These are phyloP conservation scores for Eurois occulta DNA, from an alignment of 2,888 invertebrate species.

Conservation along the genomic window DNA sequence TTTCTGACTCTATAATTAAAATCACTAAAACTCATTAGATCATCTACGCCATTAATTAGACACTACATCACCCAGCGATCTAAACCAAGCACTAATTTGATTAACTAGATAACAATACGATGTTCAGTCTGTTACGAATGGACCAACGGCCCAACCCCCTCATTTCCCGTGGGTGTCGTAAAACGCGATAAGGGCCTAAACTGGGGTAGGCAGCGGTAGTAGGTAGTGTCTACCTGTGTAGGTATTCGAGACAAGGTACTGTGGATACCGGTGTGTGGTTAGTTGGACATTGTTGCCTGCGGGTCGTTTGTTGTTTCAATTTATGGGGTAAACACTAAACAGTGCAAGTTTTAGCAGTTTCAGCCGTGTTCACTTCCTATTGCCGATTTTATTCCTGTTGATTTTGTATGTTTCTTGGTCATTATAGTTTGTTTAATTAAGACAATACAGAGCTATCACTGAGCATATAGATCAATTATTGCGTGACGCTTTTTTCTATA, in stretches of 20 bases:
- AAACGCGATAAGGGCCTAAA: constrained; percentile 57
- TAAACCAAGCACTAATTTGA: constrained; percentile 50
- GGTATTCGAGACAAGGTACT: constrained; percentile 39
- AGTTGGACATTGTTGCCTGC: constrained; percentile 22
- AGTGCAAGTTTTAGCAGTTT: constrained; percentile 36
- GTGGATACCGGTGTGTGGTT: constrained; percentile 31
- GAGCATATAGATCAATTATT: not conserved
- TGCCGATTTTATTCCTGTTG: not conserved
- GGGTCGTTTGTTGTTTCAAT: constrained; percentile 45
- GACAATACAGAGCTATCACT: not conserved
- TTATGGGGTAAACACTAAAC: constrained; percentile 32
- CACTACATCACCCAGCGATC: not conserved
- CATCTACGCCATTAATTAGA: not conserved
- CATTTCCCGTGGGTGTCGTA: constrained; percentile 58
- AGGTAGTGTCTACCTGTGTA: constrained; percentile 37
- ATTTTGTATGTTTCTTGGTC: not conserved
- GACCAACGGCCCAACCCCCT: constrained; percentile 46
- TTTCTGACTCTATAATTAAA: not conserved
- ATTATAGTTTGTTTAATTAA: not conserved
- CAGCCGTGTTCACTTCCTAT: not conserved
- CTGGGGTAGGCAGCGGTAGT: constrained; percentile 23
- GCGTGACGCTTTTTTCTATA: not conserved
- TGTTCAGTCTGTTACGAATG: constrained; percentile 41
- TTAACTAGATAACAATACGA: constrained; percentile 54
- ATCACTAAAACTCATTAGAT: not conserved